Base-by-base conservation (phyloP, 2,888 invertebrate species). In the Eilema caniola region DNA sequence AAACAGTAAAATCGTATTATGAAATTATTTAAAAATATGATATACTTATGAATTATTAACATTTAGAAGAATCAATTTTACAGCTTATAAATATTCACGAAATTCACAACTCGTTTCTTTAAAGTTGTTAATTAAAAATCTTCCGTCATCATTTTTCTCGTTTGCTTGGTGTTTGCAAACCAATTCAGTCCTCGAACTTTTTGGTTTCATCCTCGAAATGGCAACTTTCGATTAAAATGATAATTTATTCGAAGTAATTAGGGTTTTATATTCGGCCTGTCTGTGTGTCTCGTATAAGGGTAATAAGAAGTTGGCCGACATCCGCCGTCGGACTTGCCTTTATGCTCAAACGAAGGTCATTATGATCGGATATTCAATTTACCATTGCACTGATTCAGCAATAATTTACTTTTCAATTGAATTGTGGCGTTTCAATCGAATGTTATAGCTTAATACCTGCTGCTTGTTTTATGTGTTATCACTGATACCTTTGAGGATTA, bases 291-390 rank as follows among this genome's bases (percentile, higher is more conserved):
- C 81, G 64, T 31, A 71, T 66, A 71, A 77, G 85, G 85, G 89
- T 87, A 92, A 92, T 92, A 92, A 91, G 91, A 91, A 89, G 86
- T 87, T 86, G 85, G 83, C 84, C 87, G 88, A 85, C 88, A 86
- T 86, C 85, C 86, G 86, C 83, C 80, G 86, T 86, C 85, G 84
- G 87, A 87, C 87, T 83, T 80, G 83, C 85, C 86, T 88, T 90
- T 89, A 90, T 90, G 89, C 90, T 89, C 90, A 92, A 92, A 87
- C 91, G 90, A 90, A 91, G 91, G 90, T 91, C 90, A 92, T 92
- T 92, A 90, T 86, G 83, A 86, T 83, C 87, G 87, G 87, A 90
- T 92, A 92, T 93, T 93, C 91, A 92, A 93, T 93, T 92, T 90
- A 91, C 87, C 84, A 87, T 86, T 85, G 87, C 89, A 85, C 89